A percentile compares a stretch with the other conserved stretches of the same genome.
Evolutionary conservation across 2,797 vertebrate genomes (phyloP).

Genomic region (Champsocephalus esox): DNA sequence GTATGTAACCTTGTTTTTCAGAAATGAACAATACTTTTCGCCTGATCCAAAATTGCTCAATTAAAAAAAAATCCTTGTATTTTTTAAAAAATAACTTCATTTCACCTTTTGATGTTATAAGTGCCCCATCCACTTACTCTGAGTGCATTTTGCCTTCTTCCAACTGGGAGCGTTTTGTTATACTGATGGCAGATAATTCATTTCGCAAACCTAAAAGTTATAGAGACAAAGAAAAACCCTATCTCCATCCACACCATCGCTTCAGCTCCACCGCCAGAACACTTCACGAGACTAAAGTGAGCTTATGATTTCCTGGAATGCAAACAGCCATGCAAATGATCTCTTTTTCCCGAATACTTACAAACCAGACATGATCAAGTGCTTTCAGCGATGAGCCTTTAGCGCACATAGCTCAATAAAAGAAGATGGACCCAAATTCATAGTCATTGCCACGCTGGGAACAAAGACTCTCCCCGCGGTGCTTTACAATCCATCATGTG

Average conservation of each 20-base stretch:
- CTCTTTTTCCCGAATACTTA: background rate
- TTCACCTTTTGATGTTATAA: too few relatives aligned
- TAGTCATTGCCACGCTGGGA: conserved; percentile 8
- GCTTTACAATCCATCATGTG: conserved; percentile 42
- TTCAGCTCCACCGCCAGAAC: background rate
- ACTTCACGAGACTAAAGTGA: conserved; percentile 4
- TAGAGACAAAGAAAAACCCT: background rate
- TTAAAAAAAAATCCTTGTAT: too few relatives aligned
- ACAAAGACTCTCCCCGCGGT: conserved; percentile 3
- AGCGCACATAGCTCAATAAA: conserved; percentile 37
- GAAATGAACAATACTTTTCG: too few relatives aligned
- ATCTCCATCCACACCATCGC: background rate
- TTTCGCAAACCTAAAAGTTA: background rate
- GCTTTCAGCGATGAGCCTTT: conserved; percentile 28
- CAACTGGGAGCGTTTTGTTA: background rate
- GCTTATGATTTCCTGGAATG: conserved; percentile 20
- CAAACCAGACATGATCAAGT: conserved; percentile 24
- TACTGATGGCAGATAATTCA: too few relatives aligned
- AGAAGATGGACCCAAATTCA: conserved; percentile 14
- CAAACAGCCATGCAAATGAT: conserved; percentile 13
- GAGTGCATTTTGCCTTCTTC: too few relatives aligned
- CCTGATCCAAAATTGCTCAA: too few relatives aligned
- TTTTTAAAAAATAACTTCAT: too few relatives aligned
- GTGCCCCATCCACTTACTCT: too few relatives aligned
- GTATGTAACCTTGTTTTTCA: too few relatives aligned